These are phyloP conservation scores for Perithous albicinctus DNA, from an alignment of 2,888 invertebrate genomes.

Conservation along the genomic window DNA sequence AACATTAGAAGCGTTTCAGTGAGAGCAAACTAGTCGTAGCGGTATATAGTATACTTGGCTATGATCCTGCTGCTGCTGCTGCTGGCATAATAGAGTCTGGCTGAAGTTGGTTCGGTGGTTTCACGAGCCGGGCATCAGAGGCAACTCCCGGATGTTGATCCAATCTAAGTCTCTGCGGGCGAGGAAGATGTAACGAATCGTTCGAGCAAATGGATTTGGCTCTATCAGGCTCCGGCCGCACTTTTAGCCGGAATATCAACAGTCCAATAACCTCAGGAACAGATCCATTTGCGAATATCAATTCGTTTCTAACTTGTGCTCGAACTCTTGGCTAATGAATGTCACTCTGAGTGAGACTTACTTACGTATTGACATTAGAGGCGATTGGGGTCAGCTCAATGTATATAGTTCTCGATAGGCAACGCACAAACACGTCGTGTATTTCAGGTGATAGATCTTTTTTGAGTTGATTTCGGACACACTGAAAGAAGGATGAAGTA, in stretches of 20 bases:
- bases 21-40: conserved; percentile 10
- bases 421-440: neutral
- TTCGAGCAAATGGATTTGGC: conserved; percentile 43
- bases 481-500: too few species aligned
- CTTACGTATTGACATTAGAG: neutral
- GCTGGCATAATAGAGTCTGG: conserved; percentile 46
- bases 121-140: neutral
- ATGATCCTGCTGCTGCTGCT: conserved; percentile 16
- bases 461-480: neutral
- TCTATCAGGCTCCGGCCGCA: neutral
- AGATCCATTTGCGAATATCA: neutral
- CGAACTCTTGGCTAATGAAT: neutral
- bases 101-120: conserved; percentile 12
- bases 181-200: conserved; percentile 35
- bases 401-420: neutral
- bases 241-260: conserved; percentile 21
- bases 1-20: conserved; percentile 41
- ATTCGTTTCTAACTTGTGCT: neutral
- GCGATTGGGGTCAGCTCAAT: neutral
- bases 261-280: neutral
- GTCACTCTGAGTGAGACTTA: neutral
- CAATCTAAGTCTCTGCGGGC: conserved; percentile 28
- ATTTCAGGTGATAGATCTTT: neutral
- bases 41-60: neutral
- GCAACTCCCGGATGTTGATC: conserved; percentile 59